phyloP scores from a whole-genome alignment of 1,140 invertebrate species.

The Trichonephila inaurata region DNA sequence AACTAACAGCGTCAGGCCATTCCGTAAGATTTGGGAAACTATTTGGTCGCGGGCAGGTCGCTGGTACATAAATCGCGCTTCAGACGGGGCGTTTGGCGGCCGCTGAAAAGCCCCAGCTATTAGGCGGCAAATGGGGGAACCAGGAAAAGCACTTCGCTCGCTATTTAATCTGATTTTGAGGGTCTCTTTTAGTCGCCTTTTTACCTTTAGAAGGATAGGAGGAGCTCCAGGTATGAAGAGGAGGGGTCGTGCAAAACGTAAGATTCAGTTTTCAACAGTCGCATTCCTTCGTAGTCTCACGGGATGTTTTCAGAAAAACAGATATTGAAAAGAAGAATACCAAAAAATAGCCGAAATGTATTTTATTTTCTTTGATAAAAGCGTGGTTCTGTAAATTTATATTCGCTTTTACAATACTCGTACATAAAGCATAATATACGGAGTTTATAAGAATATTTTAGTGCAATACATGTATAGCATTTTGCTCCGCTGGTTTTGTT shows the following conservation, averaged over 20 bases:
- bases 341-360: not conserved
- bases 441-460: too few species aligned
- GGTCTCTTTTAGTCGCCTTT: constrained; percentile 65
- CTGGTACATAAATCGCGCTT: constrained; percentile 55
- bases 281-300: not conserved
- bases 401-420: too few species aligned
- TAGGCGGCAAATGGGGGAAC: constrained; percentile 74
- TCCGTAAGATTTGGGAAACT: constrained; percentile 59
- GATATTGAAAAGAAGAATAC: not conserved
- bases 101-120: constrained; percentile 60
- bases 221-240: not conserved
- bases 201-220: constrained; percentile 31
- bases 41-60: constrained; percentile 2
- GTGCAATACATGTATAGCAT: too few species aligned
- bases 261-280: not conserved
- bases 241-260: constrained; percentile 17
- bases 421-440: too few species aligned
- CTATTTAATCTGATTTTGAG: constrained; percentile 76
- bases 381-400: not conserved
- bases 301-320: not conserved
- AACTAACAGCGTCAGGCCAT: not conserved
- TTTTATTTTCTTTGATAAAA: not conserved
- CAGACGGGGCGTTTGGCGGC: constrained; percentile 51
- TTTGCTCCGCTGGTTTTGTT: too few species aligned
- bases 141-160: constrained; percentile 75